phyloP scores from a whole-genome alignment of 2,113 vertebrate genomes.

The Mormyrus lacerda region DNA sequence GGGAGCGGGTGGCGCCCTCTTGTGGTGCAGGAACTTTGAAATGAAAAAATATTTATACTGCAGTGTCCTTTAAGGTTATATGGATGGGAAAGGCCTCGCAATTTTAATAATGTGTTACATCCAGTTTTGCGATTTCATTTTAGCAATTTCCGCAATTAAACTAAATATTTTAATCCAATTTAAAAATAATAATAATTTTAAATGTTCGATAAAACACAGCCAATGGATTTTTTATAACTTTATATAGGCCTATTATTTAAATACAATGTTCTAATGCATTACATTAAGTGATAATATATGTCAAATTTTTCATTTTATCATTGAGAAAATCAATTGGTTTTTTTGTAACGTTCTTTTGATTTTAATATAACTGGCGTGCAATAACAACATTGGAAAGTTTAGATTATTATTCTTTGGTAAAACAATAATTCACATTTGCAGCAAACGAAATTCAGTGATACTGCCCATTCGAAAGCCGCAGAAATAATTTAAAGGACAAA shows the following conservation, averaged over 20 bases:
- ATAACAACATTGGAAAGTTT: background rate
- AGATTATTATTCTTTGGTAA: background rate
- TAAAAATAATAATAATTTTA: background rate
- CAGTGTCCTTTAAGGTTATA: background rate
- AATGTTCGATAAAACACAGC: background rate
- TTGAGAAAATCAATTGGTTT: background rate
- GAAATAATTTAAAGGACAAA: background rate
- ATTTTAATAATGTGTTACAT: background rate
- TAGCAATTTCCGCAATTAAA: background rate
- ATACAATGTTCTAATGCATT: background rate
- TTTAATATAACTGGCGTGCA: background rate
- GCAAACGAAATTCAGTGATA: background rate
- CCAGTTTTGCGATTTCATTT: background rate
- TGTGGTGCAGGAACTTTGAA: constrained; percentile 9
- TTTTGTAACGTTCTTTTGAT: background rate
- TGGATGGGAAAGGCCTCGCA: background rate
- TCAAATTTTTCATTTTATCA: background rate
- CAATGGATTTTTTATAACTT: background rate
- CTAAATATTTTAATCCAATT: background rate
- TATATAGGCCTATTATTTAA: background rate
- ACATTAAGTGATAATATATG: background rate
- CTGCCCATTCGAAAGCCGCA: background rate
- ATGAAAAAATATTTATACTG: background rate
- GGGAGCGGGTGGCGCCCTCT: constrained; percentile 17
- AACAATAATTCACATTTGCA: background rate